Evolutionary conservation across 2,113 vertebrate species (phyloP).

Genomic region (Cyprinus carpio): DNA sequence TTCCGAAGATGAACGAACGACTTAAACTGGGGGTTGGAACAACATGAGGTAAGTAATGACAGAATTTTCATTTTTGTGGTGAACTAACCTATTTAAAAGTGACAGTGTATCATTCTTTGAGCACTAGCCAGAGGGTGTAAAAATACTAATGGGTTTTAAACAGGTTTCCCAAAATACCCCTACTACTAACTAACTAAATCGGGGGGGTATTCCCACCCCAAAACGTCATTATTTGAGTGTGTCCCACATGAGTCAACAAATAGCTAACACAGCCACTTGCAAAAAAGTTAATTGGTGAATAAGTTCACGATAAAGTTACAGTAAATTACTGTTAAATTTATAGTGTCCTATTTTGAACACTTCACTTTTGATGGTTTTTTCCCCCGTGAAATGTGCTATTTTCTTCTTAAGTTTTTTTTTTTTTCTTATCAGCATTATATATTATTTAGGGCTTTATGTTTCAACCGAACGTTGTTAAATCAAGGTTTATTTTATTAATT

Average conservation of each 20-base stretch:
- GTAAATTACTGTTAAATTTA: not conserved
- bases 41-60: no score
- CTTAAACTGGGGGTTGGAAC: no score
- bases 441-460: not conserved
- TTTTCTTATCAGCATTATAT: no score
- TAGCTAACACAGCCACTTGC: not conserved
- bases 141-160: not conserved
- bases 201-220: not conserved
- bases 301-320: not conserved
- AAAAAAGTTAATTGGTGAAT: not conserved
- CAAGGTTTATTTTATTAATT: not conserved
- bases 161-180: not conserved
- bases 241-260: not conserved
- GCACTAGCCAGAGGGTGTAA: not conserved
- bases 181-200: not conserved
- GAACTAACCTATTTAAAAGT: not conserved
- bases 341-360: not conserved
- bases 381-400: not conserved
- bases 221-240: not conserved
- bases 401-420: not conserved
- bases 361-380: not conserved
- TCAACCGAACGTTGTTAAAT: not conserved
- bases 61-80: no score
- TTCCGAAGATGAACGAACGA: no score
- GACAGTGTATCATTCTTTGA: not conserved